Conservation (phyloP, 2,888 invertebrate genomes). For the Alviniconcha strummeri region DNA sequence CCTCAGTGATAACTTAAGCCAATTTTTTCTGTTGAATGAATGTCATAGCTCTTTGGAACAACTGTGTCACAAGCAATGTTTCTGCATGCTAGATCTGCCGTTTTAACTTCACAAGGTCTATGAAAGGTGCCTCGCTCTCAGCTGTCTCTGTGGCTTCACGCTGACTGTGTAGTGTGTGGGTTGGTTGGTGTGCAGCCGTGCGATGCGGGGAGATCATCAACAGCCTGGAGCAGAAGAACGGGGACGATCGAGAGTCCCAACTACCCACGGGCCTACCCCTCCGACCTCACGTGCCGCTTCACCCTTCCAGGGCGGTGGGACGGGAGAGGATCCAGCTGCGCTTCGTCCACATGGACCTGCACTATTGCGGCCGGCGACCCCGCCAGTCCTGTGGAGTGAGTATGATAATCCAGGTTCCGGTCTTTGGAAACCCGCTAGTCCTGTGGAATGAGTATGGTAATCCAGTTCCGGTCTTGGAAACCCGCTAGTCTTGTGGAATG, state of each 20-base stretch:
- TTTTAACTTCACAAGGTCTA: too few relatives aligned
- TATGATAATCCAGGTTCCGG: conserved; percentile 12
- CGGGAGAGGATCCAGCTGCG: conserved; percentile 88
- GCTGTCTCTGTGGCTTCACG: too few relatives aligned
- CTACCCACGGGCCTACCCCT: conserved; percentile 85
- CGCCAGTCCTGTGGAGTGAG: conserved; percentile 61
- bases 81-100: too few relatives aligned
- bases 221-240: conserved; percentile 70
- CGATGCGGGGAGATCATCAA: conserved; percentile 57
- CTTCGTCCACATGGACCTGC: conserved; percentile 76
- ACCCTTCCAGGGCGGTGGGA: conserved; percentile 85
- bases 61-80: too few relatives aligned
- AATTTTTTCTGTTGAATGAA: too few relatives aligned
- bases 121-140: too few relatives aligned
- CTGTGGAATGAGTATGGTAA: conserved; percentile 58
- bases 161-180: not conserved
- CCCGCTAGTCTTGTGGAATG: conserved; percentile 60
- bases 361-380: conserved; percentile 57
- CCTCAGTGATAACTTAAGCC: too few relatives aligned
- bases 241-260: conserved; percentile 89
- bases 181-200: conserved; percentile 46
- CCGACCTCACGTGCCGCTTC: conserved; percentile 86
- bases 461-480: too few relatives aligned
- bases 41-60: too few relatives aligned
- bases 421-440: conserved; percentile 43